These are phyloP conservation scores for Crocallis elinguaria DNA, from an alignment of 2,888 invertebrate genomes.

Conservation along the genomic window DNA sequence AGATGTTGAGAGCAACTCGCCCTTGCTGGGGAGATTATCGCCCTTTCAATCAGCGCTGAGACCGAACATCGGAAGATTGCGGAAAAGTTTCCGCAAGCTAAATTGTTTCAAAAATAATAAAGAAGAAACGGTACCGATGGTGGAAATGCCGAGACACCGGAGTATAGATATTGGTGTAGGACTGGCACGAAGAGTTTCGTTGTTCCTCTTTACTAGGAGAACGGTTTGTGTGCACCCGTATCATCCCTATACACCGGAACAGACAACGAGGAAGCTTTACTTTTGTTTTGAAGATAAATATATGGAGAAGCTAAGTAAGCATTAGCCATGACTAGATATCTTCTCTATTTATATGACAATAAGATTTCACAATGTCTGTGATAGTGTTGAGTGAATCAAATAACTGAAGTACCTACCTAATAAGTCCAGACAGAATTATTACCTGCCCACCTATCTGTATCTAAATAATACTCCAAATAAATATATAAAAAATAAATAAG, in stretches of 20 bases:
- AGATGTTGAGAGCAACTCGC: slow-evolving; percentile 28
- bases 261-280: slow-evolving; percentile 72
- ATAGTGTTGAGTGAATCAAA: no score
- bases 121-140: slow-evolving; percentile 59
- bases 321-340: background rate
- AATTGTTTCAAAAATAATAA: slow-evolving; percentile 63
- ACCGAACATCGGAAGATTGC: slow-evolving; percentile 58
- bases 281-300: slow-evolving; percentile 57
- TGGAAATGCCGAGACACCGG: slow-evolving; percentile 67
- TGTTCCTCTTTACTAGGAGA: slow-evolving; percentile 72
- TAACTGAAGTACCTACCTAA: no score
- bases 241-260: slow-evolving; percentile 75
- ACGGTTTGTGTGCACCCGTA: slow-evolving; percentile 76
- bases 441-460: no score
- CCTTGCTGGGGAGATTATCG: slow-evolving; percentile 52
- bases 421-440: no score
- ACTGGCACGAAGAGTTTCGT: slow-evolving; percentile 69
- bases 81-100: slow-evolving; percentile 58
- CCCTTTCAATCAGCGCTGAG: slow-evolving; percentile 55
- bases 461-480: no score
- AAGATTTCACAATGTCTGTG: no score
- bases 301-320: slow-evolving; percentile 8
- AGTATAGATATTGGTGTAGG: slow-evolving; percentile 77
- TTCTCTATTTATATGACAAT: no score
- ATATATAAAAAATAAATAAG: no score